Evolutionary conservation across 2,113 vertebrate genomes (phyloP), one percentile per base, ranked within the genome.

Genomic region (Toxotes jaculatrix): DNA sequence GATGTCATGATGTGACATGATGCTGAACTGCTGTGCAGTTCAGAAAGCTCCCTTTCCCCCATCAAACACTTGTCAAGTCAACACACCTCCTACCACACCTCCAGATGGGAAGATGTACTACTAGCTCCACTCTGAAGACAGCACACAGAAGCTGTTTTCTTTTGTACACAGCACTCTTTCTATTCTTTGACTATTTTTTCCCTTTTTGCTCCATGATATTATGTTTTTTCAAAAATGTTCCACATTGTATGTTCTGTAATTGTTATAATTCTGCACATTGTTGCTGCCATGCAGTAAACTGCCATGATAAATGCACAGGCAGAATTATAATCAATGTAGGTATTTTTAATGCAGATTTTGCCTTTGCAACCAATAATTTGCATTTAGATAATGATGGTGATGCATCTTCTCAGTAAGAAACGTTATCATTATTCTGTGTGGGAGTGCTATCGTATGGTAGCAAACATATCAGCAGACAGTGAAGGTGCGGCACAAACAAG

Each of bases 21-120:
- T 65, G 57, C 9, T 27, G 27, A 27, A 27, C 75, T 59, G 62
- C 6, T 11, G 56, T 73, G 61, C 36, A 3, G 7, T 71, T 79
- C 85, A 73, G 65, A 76, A 66, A 27, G 19, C 38, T 36, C 56
- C 61, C 74, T 27, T 38, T 57, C 65, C 40, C 42, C 43, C 42
- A 84, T 87, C 74, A 82, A 76, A 79, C 85, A 71, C 63, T 62
- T 85, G 84, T 90, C 88, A 93, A 79, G 70, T 57, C 75, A 80
- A 77, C 79, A 83, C 10, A 43, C 78, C 80, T 77, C 80, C 78
- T 56, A 31, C 72, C 71, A 85, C 67, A 87, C 79, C 84, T 80
- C 82, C 72, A 76, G 72, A 89, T 78, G 62, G 60, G 59, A 84
- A 27, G 14, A 77, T 77, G 51, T 40, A 57, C 75, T 60, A 27